Conservation (phyloP, 30 jellyfish, hydroid and myxozoan genomes). For the Haliclystus octoradiatus region DNA sequence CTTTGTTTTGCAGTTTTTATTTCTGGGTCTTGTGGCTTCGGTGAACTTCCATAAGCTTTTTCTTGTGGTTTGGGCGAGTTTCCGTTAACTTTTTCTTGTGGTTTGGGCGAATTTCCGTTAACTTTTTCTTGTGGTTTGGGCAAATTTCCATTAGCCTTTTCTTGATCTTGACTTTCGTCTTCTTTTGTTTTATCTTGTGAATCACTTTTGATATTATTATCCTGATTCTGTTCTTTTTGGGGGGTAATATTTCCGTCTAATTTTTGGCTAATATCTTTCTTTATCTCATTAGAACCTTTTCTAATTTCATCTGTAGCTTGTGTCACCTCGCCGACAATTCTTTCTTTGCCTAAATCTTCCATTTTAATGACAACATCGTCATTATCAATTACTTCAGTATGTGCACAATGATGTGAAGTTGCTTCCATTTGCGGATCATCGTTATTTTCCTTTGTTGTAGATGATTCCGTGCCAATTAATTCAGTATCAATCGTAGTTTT, state of each 20-base stretch:
- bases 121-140: not conserved
- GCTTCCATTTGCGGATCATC: not conserved
- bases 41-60: no score
- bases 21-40: no score
- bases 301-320: not conserved
- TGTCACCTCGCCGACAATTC: not conserved
- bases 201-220: not conserved
- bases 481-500: not conserved
- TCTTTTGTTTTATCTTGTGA: no score
- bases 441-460: not conserved
- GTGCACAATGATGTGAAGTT: not conserved
- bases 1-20: no score
- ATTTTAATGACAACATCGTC: not conserved
- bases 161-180: not conserved
- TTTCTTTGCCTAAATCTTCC: not conserved
- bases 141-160: not conserved
- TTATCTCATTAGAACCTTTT: not conserved
- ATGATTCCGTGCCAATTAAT: not conserved
- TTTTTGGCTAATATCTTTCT: not conserved
- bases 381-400: not conserved
- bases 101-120: not conserved
- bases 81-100: not conserved
- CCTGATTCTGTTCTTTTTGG: not conserved
- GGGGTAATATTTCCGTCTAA: not conserved
- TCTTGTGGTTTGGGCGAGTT: no score